Base-by-base conservation (phyloP, 1,140 invertebrate genomes). In the Drosophila bipectinata region DNA sequence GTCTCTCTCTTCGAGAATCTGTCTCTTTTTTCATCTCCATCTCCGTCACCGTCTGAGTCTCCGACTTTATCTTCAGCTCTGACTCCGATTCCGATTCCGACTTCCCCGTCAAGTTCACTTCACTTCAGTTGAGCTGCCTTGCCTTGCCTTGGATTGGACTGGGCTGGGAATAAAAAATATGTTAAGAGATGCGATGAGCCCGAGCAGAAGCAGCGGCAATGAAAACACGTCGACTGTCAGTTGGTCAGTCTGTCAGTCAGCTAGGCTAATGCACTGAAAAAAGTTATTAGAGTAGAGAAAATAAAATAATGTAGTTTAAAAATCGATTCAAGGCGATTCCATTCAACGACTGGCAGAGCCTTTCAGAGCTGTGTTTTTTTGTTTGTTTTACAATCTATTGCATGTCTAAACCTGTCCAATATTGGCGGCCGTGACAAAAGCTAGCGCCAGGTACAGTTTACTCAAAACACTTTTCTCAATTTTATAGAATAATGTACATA, bases 181-280 rank as follows among this genome's bases (percentile, higher is more conserved):
- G 15, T 18, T 66, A 67, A 53, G 63, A 64, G 63, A 67, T 67
- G 63, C 60, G 63, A 45, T 79, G 83, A 88, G 66, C 64, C 87
- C 79, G 78, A 88, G 83, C 83, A 87, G 83, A 87, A 87, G 82
- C 83, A 72, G 57, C 67, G 51, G 73, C 72, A 63, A 48, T 72
- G 56, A 60, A 74, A 75, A 75, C 72, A 75, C 72, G 58, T 69
- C 68, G 64, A 47, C 66, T 71, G 73, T 63, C 79, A 64, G 78
- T 48, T 57, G 48, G 67, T 39, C 58, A 57, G 58, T 63, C 52
- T 44, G 71, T 58, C 64, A 71, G 64, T 72, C 64, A 30, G 45
- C 37, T n/a, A 41, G 6, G 37, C 52, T 9, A 5, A 4, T 44
- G 49, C 72, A 74, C 53, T 41, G 12, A 0, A 9, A 3, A 9